Evolutionary conservation across 2,113 vertebrate genomes (phyloP), one percentile per base, ranked within the genome.

Genomic region (Poeciliopsis prolifica): DNA sequence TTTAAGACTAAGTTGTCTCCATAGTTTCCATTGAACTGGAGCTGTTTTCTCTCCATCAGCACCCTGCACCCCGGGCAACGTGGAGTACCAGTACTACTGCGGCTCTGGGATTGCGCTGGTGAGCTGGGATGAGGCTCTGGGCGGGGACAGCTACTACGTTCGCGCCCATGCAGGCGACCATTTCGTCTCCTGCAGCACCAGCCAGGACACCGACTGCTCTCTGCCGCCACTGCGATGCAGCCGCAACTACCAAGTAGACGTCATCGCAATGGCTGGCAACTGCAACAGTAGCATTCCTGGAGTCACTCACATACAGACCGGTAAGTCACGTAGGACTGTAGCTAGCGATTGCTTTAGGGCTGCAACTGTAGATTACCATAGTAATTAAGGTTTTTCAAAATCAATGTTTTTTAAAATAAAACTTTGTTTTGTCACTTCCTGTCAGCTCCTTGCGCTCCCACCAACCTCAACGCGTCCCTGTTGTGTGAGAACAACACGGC

Each of bases 381-480:
- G 35, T 35, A 9, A 35, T 35, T 8, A 35, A 35, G 33, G 8
- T 9, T 35, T 8, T 35, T 35, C 33, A 35, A 9, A 35, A 35
- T 35, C 33, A 11, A 2, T 35, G 9, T 35, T 35, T n/a, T 66
- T 24, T 31, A 9, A 58, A 58, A 58, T 58, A 10, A 58, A 24
- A 9, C 7, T 2, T 22, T 10, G 24, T n/a, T 22, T 58, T 76
- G 63, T 48, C 15, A 42, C 78, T 82, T 58, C 61, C 74, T 72
- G 81, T 79, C 86, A 96, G 95, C 90, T 14, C 94, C 94, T 1
- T 96, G 95, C 72, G 75, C 92, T 30, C 95, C 94, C 22, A 58
- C 81, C 72, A 92, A 93, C 24, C 63, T 95, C 33, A 88, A 75
- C 1, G 86, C 88, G 17, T 80, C 82, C 51, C 77, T 95, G 75